These are phyloP conservation scores for Catagonus wagneri DNA, from an alignment of 2,113 vertebrate species.

Conservation along the genomic window DNA sequence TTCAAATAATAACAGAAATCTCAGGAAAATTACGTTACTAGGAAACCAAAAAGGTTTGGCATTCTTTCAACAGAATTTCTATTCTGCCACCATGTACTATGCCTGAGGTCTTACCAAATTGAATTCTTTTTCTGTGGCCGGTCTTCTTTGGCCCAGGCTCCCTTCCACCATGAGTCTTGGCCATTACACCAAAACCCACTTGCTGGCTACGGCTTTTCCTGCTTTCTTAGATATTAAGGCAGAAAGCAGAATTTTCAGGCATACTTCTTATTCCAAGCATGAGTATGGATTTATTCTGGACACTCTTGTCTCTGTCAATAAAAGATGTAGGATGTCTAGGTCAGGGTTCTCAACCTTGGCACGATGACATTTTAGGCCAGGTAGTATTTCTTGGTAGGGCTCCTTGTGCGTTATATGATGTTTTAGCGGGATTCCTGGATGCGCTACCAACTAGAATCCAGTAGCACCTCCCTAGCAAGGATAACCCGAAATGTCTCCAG, in stretches of 20 bases:
- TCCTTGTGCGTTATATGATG: not conserved
- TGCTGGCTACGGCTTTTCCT: not conserved
- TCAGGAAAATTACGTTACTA: conserved; percentile 86
- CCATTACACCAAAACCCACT: not conserved
- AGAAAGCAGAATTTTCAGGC: conserved; percentile 22
- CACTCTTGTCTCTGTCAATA: not conserved
- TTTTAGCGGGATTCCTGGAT: not conserved
- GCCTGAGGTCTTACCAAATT: conserved; percentile 58
- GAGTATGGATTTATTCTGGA: conserved; percentile 23
- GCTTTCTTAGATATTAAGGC: not conserved
- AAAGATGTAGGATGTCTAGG: not conserved
- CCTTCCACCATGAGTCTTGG: not conserved
- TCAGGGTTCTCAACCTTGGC: not conserved
- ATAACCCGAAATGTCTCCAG: conserved; percentile 1
- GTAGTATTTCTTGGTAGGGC: not conserved
- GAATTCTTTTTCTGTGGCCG: not conserved
- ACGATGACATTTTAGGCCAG: not conserved
- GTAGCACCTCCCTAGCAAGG: not conserved
- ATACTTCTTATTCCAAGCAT: not conserved
- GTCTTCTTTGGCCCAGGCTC: conserved; percentile 7
- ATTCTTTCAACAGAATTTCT: conserved; percentile 76
- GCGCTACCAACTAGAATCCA: not conserved
- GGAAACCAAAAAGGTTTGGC: conserved; percentile 81
- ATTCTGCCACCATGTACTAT: conserved; percentile 63
- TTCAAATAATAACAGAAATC: conserved; percentile 80